These are phyloP conservation scores for Charadrius vociferus DNA, from an alignment of 2,113 vertebrate species.

Conservation along the genomic window DNA sequence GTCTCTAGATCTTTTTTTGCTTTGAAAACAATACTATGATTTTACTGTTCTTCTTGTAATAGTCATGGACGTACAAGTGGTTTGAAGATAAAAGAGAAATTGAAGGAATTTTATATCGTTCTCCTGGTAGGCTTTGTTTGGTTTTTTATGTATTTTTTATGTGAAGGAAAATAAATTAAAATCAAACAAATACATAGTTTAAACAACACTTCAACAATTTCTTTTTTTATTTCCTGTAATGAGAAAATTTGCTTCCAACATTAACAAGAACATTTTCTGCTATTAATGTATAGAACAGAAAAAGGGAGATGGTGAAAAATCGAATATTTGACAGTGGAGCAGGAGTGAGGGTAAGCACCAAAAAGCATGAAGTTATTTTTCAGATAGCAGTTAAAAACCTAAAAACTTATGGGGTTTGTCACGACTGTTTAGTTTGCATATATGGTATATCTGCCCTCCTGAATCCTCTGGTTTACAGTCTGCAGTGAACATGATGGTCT, in stretches of 20 bases:
- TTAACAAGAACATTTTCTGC: neutral
- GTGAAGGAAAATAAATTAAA: neutral
- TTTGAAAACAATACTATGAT: neutral
- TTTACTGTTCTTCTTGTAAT: neutral
- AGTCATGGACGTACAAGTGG: neutral
- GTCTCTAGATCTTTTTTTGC: neutral
- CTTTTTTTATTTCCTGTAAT: neutral
- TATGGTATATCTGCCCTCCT: rapidly evolving
- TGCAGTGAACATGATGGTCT: neutral
- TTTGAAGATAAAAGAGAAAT: neutral
- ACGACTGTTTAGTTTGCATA: neutral
- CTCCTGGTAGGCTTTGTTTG: neutral
- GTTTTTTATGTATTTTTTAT: neutral
- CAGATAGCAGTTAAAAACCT: neutral
- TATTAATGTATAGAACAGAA: neutral
- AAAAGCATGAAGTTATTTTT: neutral
- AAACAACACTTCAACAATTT: neutral
- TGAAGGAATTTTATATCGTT: neutral
- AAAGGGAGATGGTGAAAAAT: neutral
- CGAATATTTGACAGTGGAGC: neutral
- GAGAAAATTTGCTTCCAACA: neutral
- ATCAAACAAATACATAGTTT: neutral
- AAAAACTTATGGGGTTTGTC: rapidly evolving
- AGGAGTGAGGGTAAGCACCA: neutral
- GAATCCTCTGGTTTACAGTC: neutral